phyloP scores from a whole-genome alignment of 2,113 vertebrate species.

The Equus quagga region DNA sequence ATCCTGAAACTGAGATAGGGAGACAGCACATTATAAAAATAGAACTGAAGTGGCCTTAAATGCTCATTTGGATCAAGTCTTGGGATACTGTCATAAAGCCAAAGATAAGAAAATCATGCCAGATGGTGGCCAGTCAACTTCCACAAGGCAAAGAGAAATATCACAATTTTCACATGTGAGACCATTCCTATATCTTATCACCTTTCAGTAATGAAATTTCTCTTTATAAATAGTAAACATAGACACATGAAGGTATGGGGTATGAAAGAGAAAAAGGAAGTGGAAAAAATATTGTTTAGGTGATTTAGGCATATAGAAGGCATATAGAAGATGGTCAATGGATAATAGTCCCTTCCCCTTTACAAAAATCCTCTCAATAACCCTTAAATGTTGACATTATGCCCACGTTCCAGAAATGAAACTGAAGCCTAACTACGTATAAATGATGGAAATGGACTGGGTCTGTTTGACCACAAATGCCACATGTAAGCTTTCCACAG shows the following conservation, averaged over 20 bases:
- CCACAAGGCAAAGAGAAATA: conserved; percentile 23
- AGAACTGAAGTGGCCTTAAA: background rate
- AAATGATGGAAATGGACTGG: background rate
- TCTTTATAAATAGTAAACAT: background rate
- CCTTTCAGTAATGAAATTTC: background rate
- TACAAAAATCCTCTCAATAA: background rate
- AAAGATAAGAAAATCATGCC: conserved; percentile 1
- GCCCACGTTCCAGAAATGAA: background rate
- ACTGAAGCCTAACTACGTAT: background rate
- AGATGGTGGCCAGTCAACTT: background rate
- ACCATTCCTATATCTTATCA: background rate
- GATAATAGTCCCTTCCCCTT: background rate
- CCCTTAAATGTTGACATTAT: background rate
- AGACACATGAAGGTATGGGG: background rate
- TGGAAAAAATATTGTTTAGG: background rate
- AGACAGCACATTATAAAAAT: conserved; percentile 6
- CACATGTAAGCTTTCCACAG: background rate
- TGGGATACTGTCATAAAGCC: conserved; percentile 3
- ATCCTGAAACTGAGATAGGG: background rate
- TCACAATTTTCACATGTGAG: background rate
- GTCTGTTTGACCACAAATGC: background rate
- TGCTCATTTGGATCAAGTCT: conserved; percentile 23
- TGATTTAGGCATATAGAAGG: background rate
- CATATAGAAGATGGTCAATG: background rate
- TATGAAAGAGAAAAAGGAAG: background rate